Conservation (phyloP, 2,113 vertebrate genomes). For the Penelope pileata region DNA sequence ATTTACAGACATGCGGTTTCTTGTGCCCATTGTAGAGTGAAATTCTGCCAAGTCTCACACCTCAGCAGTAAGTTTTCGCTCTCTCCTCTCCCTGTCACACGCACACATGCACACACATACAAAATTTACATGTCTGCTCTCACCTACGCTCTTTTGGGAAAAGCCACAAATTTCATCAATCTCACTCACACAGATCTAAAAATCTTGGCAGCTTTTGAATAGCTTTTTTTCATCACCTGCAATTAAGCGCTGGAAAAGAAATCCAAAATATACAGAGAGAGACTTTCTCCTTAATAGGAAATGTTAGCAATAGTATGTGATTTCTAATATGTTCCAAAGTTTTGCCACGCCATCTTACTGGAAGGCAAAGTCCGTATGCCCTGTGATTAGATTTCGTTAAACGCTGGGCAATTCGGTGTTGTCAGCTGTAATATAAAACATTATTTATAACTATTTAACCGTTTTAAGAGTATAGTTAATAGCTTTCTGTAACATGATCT, state of each 20-base stretch:
- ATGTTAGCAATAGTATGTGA: slow-evolving; percentile 65
- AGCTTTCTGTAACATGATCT: slow-evolving; percentile 52
- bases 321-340: slow-evolving; percentile 65
- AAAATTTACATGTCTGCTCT: slow-evolving; percentile 68
- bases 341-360: slow-evolving; percentile 18
- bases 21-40: slow-evolving; percentile 42
- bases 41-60: slow-evolving; percentile 72
- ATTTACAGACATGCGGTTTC: slow-evolving; percentile 69
- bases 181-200: slow-evolving; percentile 64
- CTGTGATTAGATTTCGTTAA: slow-evolving; percentile 48
- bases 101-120: not conserved
- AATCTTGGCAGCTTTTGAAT: slow-evolving; percentile 74
- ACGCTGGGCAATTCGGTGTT: not conserved
- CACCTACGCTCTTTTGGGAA: slow-evolving; percentile 67
- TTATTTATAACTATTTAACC: slow-evolving; percentile 62
- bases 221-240: slow-evolving; percentile 74
- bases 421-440: slow-evolving; percentile 41
- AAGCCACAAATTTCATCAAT: slow-evolving; percentile 66
- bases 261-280: slow-evolving; percentile 70
- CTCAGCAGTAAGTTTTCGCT: slow-evolving; percentile 42
- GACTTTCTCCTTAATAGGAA: slow-evolving; percentile 66
- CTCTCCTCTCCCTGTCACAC: slow-evolving; percentile 21
- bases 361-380: slow-evolving; percentile 23
- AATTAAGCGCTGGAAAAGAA: slow-evolving; percentile 77
- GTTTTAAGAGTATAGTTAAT: slow-evolving; percentile 45